Conservation (phyloP, 1,140 invertebrate genomes). For the Polypedilum pembai region DNA sequence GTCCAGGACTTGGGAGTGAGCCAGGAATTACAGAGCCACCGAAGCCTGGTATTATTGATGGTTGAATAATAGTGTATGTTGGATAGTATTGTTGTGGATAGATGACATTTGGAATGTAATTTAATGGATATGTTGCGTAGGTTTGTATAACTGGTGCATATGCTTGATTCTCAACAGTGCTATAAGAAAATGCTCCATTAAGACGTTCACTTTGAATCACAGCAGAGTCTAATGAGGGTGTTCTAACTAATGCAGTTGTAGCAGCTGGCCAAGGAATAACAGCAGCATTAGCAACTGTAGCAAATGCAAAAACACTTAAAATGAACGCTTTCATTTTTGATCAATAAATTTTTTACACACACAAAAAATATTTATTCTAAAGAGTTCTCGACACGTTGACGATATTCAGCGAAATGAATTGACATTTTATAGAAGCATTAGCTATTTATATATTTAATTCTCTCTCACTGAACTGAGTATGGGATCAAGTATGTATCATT, state of each 20-base stretch:
- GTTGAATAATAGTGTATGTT: not conserved
- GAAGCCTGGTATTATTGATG: not conserved
- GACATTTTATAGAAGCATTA: not conserved
- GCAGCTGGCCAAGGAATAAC: constrained; percentile 30
- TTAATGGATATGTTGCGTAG: not conserved
- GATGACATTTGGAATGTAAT: too few relatives aligned
- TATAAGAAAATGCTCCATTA: constrained; percentile 52
- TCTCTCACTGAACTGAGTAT: not conserved
- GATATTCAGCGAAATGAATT: not conserved
- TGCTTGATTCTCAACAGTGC: constrained; percentile 48
- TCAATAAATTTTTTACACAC: not conserved
- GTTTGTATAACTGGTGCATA: constrained; percentile 46
- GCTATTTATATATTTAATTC: constrained; percentile 10
- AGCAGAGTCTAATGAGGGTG: constrained; percentile 48
- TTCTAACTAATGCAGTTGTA: constrained; percentile 42
- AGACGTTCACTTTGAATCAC: constrained; percentile 48
- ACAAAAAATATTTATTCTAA: not conserved
- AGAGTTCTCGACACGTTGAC: not conserved
- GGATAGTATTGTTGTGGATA: too few relatives aligned
- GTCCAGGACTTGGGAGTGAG: not conserved
- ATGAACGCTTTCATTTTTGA: not conserved
- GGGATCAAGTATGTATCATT: not conserved
- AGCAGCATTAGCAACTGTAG: not conserved
- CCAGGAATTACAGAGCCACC: too few relatives aligned
- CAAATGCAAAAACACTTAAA: constrained; percentile 1